Percentiles rank a stretch among this genome's conserved stretches.
Conservation (phyloP, 2,113 vertebrate species). For the Diadophis punctatus region DNA sequence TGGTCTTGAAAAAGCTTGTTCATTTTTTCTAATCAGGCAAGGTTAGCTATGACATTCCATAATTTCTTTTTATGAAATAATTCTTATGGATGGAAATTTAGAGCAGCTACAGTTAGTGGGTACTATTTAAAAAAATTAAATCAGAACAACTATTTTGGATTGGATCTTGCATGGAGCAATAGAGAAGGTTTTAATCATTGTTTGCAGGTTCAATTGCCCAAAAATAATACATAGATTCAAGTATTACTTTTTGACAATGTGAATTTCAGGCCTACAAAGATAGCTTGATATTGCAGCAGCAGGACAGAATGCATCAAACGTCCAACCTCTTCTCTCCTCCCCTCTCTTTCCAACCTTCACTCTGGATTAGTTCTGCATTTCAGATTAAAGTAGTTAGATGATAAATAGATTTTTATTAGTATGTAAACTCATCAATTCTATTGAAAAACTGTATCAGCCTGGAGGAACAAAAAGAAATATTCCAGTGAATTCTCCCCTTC, state of each 20-base stretch:
- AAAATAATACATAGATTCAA: background rate
- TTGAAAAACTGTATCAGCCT: background rate
- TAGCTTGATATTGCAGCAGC: background rate
- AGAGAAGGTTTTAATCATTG: background rate
- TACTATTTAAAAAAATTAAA: background rate
- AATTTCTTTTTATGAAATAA: background rate
- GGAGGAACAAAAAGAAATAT: background rate
- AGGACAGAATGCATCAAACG: background rate
- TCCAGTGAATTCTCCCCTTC: background rate
- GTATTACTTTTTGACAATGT: background rate
- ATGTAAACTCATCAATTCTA: background rate
- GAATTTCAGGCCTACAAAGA: background rate
- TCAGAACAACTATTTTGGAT: background rate
- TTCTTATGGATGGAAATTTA: background rate
- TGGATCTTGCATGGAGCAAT: background rate
- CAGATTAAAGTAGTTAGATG: background rate
- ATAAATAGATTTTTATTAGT: background rate
- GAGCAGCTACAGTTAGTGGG: background rate
- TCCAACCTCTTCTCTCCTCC: background rate
- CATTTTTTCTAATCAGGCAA: background rate
- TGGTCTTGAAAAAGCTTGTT: background rate
- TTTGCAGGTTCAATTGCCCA: background rate
- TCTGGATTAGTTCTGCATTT: background rate
- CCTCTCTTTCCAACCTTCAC: background rate
- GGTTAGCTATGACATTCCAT: background rate